Evolutionary conservation across 1,140 invertebrate species (phyloP).

Genomic region (Drosophila repleta): DNA sequence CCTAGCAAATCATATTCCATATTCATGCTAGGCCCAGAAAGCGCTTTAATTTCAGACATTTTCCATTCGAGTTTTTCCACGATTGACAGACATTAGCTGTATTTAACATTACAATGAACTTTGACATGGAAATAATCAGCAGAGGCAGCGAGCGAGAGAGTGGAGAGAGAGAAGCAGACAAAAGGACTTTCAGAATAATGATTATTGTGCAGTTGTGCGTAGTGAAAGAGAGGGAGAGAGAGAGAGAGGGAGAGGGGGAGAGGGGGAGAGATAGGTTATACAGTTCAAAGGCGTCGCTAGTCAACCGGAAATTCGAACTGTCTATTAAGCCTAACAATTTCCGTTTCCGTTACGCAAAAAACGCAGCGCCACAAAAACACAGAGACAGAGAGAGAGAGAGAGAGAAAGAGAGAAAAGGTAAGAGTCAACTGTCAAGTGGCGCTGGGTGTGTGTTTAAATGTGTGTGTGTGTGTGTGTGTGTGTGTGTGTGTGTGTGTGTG

Average conservation of each 20-base stretch:
- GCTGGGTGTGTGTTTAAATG: slow-evolving; percentile 21
- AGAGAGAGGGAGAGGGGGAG: background rate
- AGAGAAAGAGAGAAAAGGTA: background rate
- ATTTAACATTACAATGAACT: slow-evolving; percentile 13
- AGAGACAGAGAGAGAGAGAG: background rate
- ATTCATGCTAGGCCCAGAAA: too few species aligned
- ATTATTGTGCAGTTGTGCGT: slow-evolving; percentile 71
- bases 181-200: slow-evolving; percentile 15
- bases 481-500: slow-evolving; percentile 36
- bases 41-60: too few species aligned
- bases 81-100: slow-evolving; percentile 4
- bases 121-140: slow-evolving; percentile 15
- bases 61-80: too few species aligned
- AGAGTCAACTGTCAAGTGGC: slow-evolving; percentile 43
- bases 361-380: slow-evolving; percentile 18
- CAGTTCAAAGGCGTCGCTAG: slow-evolving; percentile 39
- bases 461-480: slow-evolving; percentile 38
- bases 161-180: background rate
- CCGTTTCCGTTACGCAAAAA: slow-evolving; percentile 66
- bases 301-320: slow-evolving; percentile 70
- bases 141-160: slow-evolving; percentile 40
- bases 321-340: slow-evolving; percentile 82
- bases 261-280: background rate
- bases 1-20: too few species aligned
- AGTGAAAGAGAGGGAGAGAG: background rate